Evolutionary conservation across 1,140 invertebrate genomes (phyloP).

Genomic region (Monomorium pharaonis): DNA sequence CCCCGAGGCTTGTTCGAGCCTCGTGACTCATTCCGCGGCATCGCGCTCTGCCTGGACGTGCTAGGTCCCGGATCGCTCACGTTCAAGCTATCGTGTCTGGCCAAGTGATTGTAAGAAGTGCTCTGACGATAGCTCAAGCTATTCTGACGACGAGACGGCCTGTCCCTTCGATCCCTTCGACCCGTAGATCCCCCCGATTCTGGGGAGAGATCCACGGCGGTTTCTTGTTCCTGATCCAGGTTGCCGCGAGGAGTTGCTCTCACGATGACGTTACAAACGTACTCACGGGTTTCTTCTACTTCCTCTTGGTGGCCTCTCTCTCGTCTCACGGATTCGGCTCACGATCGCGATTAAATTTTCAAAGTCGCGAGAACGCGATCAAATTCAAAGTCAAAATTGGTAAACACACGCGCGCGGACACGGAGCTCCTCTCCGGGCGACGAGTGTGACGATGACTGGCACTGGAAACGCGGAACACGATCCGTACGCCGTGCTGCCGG

Average conservation of each 20-base stretch:
- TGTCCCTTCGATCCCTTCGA: background rate
- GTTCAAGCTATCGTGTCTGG: background rate
- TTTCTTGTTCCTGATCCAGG: slow-evolving; percentile 11
- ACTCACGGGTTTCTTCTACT: too few species aligned
- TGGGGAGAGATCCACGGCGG: slow-evolving; percentile 14
- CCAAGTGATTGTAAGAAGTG: background rate
- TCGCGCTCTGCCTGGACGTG: background rate
- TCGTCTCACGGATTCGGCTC: too few species aligned
- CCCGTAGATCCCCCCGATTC: slow-evolving; percentile 20
- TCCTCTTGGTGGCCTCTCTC: too few species aligned
- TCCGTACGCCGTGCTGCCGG: slow-evolving; percentile 67
- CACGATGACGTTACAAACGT: too few species aligned
- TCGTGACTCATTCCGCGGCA: slow-evolving; percentile 57
- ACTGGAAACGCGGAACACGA: background rate
- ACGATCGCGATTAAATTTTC: too few species aligned
- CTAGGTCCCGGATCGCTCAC: background rate
- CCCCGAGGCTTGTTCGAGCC: slow-evolving; percentile 88
- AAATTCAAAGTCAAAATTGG: too few species aligned
- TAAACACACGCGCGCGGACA: background rate
- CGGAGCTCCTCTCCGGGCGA: background rate
- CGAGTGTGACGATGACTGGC: background rate
- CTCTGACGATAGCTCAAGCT: background rate
- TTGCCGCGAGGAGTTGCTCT: too few species aligned
- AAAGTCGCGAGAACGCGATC: too few species aligned
- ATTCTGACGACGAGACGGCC: background rate